These are phyloP conservation scores for Drosophila ananassae DNA, from an alignment of 1,140 invertebrate genomes.

Conservation along the genomic window DNA sequence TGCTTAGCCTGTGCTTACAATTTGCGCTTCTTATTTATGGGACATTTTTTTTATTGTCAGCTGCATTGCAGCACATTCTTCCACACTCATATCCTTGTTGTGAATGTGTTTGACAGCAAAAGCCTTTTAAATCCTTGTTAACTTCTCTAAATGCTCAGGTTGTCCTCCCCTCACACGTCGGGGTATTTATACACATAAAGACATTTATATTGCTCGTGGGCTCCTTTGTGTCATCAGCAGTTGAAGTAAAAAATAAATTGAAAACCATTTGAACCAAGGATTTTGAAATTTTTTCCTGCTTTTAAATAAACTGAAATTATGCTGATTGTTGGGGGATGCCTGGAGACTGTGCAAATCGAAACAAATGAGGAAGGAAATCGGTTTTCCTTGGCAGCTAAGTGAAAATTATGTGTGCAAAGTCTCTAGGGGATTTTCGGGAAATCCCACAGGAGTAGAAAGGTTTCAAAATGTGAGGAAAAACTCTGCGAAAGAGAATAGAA, in stretches of 20 bases:
- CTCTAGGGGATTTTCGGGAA: conserved; percentile 27
- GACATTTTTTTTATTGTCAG: conserved; percentile 70
- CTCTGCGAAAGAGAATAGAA: conserved; percentile 28
- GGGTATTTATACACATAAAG: conserved; percentile 12
- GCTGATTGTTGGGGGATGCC: conserved; percentile 65
- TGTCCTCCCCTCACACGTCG: conserved; percentile 14
- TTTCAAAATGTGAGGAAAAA: conserved; percentile 34
- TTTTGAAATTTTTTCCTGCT: conserved; percentile 24
- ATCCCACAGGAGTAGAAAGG: neutral
- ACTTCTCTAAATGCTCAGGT: conserved; percentile 78
- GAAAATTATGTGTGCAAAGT: conserved; percentile 45
- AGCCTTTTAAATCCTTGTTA: conserved; percentile 83
- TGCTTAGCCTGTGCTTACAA: conserved; percentile 32
- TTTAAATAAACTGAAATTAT: conserved; percentile 67
- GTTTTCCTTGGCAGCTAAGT: conserved; percentile 37
- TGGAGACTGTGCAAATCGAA: conserved; percentile 44
- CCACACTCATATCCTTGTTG: conserved; percentile 22
- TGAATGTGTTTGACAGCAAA: conserved; percentile 73
- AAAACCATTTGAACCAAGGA: conserved; percentile 56
- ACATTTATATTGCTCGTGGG: conserved; percentile 50
- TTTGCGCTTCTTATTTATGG: conserved; percentile 62
- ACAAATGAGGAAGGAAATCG: conserved; percentile 58
- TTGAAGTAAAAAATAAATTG: conserved; percentile 71
- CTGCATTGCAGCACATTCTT: conserved; percentile 54
- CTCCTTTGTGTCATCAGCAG: conserved; percentile 70